Evolutionary conservation across 2,113 vertebrate genomes (phyloP).

Genomic region (Turdus rufiventris): DNA sequence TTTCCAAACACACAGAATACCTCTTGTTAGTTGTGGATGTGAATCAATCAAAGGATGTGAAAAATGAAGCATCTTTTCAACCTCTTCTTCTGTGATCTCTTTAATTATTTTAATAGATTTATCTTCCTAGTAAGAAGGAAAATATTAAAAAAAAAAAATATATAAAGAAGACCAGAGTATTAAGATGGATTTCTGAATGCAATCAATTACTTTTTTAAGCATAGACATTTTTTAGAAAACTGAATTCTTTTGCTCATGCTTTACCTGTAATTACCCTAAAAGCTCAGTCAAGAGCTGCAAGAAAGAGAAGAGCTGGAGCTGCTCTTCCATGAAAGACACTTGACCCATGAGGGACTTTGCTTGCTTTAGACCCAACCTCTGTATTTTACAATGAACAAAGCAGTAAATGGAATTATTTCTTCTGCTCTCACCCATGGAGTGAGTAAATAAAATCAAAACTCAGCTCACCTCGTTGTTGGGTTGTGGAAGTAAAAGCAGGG

Average conservation of each 20-base stretch:
- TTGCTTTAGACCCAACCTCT: neutral
- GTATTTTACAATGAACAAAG: neutral
- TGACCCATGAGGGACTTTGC: neutral
- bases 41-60: neutral
- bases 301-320: neutral
- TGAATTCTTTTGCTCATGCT: neutral
- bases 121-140: neutral
- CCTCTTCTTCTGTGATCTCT: neutral
- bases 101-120: neutral
- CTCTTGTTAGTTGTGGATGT: neutral
- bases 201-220: neutral
- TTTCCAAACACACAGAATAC: neutral
- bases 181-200: neutral
- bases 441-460: neutral
- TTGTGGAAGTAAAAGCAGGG: neutral
- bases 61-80: neutral
- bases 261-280: neutral
- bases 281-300: neutral
- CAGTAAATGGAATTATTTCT: neutral
- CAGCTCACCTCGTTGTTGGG: accelerated
- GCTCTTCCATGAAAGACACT: neutral
- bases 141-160: neutral
- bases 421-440: neutral
- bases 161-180: neutral
- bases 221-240: neutral